phyloP scores from a whole-genome alignment of 2,888 invertebrate species.

The Capitulum mitella region DNA sequence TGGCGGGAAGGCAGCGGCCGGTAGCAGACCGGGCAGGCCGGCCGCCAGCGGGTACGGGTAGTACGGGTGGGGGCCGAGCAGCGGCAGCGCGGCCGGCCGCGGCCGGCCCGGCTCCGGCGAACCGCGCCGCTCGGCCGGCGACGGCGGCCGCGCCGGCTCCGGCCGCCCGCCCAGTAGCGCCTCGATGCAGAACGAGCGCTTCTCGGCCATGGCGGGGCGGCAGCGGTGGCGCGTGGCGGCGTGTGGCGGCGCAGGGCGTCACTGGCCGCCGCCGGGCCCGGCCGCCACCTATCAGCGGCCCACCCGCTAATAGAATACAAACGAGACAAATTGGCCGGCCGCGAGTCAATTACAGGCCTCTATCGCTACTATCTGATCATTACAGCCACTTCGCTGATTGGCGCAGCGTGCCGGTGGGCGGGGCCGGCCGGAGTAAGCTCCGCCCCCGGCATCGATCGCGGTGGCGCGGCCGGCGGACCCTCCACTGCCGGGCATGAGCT shows the following conservation, averaged over 20 bases:
- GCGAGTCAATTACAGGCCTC: slow-evolving; percentile 11
- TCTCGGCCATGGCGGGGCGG: slow-evolving; percentile 27
- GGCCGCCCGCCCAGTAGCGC: slow-evolving; percentile 34
- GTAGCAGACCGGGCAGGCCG: neutral
- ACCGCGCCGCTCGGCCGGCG: slow-evolving; percentile 25
- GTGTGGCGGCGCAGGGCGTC: neutral
- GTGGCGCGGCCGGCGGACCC: too few relatives aligned
- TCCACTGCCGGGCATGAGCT: too few relatives aligned
- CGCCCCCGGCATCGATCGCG: neutral
- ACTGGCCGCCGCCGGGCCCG: neutral
- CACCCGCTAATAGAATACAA: slow-evolving; percentile 22
- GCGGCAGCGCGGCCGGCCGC: neutral
- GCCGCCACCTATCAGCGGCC: neutral
- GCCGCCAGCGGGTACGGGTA: slow-evolving; percentile 17
- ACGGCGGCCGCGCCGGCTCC: slow-evolving; percentile 24
- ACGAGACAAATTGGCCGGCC: slow-evolving; percentile 23
- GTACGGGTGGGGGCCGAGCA: neutral
- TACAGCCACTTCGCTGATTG: slow-evolving; percentile 22
- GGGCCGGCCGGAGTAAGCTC: neutral
- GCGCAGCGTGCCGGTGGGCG: neutral
- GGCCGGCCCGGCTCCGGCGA: neutral
- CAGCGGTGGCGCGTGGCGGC: too few relatives aligned
- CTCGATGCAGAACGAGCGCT: slow-evolving; percentile 35
- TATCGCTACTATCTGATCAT: slow-evolving; percentile 23
- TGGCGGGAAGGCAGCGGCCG: neutral